Conservation (phyloP, 2,797 vertebrate species). For the Aythya fuligula region DNA sequence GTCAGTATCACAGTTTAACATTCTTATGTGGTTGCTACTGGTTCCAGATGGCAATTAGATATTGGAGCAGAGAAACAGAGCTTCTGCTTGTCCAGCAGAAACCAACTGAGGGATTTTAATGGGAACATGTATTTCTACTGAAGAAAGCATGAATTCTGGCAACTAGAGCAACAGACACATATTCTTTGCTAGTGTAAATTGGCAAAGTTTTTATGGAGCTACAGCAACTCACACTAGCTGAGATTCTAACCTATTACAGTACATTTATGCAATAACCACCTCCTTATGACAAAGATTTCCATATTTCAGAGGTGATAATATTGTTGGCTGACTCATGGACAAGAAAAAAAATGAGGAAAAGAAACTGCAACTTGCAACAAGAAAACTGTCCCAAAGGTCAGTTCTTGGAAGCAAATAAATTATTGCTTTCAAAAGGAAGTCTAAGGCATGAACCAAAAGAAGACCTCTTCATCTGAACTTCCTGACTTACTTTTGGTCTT, state of each 20-base stretch:
- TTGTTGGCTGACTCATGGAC: not conserved
- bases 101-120: constrained; percentile 39
- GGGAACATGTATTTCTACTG: constrained; percentile 29
- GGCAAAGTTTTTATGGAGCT: not conserved
- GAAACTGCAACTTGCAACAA: not conserved
- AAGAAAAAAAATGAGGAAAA: constrained; percentile 10
- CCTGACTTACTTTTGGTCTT: not conserved
- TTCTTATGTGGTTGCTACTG: constrained; percentile 24
- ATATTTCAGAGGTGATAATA: not conserved
- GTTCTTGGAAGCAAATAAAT: not conserved
- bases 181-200: constrained; percentile 12
- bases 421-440: not conserved
- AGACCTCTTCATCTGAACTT: not conserved
- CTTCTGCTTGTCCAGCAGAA: constrained; percentile 47
- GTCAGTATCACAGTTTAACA: not conserved
- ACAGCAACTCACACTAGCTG: constrained; percentile 7
- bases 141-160: constrained; percentile 32
- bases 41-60: constrained; percentile 66
- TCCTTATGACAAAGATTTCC: not conserved
- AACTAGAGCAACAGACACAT: not conserved
- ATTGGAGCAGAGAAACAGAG: constrained; percentile 8
- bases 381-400: not conserved
- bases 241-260: not conserved
- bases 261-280: not conserved
- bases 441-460: not conserved